These are phyloP conservation scores for Scalopus aquaticus DNA, from an alignment of 2,113 vertebrate species.

Conservation along the genomic window DNA sequence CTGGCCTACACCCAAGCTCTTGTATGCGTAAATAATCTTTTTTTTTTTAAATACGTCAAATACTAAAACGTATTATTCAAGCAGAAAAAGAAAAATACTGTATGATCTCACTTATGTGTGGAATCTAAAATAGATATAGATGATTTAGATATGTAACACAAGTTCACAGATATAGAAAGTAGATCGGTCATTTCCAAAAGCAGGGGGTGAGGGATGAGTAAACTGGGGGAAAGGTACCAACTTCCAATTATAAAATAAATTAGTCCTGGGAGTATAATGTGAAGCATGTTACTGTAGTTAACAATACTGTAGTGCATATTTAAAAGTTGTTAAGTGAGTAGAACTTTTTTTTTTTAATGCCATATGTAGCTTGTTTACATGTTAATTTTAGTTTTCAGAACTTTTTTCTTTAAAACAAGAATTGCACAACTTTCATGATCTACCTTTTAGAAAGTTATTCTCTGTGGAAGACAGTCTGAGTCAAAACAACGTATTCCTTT, in stretches of 20 bases:
- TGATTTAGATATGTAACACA: not conserved
- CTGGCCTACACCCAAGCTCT: no score
- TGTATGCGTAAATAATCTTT: no score
- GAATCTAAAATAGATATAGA: not conserved
- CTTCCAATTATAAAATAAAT: no score
- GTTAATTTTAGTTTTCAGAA: not conserved
- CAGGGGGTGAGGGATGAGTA: no score
- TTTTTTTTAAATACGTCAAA: no score
- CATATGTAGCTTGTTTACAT: not conserved
- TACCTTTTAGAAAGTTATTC: not conserved
- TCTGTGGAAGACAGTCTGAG: not conserved
- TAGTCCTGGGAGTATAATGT: not conserved
- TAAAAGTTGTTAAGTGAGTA: not conserved
- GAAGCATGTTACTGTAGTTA: not conserved
- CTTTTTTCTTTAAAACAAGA: not conserved
- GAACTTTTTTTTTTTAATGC: not conserved
- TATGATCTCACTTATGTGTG: not conserved
- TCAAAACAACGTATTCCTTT: slow-evolving; percentile 41
- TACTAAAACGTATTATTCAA: no score
- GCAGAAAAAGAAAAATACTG: not conserved
- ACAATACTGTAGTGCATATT: not conserved
- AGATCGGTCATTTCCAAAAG: no score
- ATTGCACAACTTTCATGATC: not conserved
- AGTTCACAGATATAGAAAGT: no score
- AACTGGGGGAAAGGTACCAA: no score